Evolutionary conservation across 2,113 vertebrate genomes (phyloP).

Genomic region (Amphiprion ocellaris): DNA sequence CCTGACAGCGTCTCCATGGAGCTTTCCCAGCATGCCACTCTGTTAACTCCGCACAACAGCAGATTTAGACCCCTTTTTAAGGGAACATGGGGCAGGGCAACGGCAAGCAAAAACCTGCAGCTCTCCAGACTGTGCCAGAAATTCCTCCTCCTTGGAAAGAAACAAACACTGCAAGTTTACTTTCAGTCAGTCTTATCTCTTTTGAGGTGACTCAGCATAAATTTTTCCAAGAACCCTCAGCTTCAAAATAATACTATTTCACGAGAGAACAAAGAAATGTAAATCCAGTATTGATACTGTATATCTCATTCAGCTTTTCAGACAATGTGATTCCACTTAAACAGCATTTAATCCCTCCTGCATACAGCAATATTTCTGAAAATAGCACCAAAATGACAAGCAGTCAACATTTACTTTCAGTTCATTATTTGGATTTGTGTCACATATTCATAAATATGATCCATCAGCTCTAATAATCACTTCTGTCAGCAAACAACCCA

Average conservation of each 20-base stretch:
- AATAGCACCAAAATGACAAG: no score
- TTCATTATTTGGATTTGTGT: no score
- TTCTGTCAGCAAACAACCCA: no score
- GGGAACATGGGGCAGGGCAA: neutral
- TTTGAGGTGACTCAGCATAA: neutral
- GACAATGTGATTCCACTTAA: neutral
- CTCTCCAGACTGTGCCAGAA: neutral
- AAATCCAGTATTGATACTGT: neutral
- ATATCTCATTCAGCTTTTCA: neutral
- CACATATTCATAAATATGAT: no score
- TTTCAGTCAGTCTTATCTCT: neutral
- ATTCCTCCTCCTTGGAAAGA: neutral
- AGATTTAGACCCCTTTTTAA: neutral
- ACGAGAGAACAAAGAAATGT: neutral
- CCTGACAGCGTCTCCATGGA: neutral
- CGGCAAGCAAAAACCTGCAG: neutral
- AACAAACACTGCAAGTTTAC: neutral
- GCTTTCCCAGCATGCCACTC: neutral
- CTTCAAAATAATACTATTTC: neutral
- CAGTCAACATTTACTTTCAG: no score
- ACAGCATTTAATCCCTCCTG: neutral
- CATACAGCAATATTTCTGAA: no score
- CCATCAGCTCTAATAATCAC: no score
- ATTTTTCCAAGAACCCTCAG: neutral
- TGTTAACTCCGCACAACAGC: neutral